Conservation (phyloP, 1,140 invertebrate genomes). For the Calephelis nemesis region DNA sequence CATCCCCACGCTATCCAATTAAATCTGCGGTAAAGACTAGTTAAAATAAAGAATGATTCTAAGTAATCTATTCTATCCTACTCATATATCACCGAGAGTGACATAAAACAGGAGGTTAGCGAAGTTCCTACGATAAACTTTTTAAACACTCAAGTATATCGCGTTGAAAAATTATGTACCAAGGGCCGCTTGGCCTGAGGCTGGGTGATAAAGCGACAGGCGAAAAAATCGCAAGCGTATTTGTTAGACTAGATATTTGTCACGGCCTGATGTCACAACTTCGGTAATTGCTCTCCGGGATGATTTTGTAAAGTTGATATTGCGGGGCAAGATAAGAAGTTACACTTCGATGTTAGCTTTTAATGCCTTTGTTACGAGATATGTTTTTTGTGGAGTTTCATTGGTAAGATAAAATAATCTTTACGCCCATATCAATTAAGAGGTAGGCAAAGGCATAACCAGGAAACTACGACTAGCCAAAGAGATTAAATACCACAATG, state of each 20-base stretch:
- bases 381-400: not conserved
- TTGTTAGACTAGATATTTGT: conserved; percentile 74
- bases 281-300: conserved; percentile 59
- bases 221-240: conserved; percentile 63
- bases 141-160: conserved; percentile 76
- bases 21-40: too few species aligned
- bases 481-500: too few species aligned
- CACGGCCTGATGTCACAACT: conserved; percentile 58
- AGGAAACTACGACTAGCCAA: too few species aligned
- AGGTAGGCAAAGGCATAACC: not conserved
- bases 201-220: conserved; percentile 53
- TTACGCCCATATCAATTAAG: not conserved
- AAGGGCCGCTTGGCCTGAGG: conserved; percentile 61
- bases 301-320: conserved; percentile 31
- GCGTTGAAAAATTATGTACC: conserved; percentile 74
- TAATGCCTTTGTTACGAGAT: conserved; percentile 21
- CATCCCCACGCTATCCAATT: too few species aligned
- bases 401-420: not conserved
- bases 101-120: conserved; percentile 47
- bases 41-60: too few species aligned
- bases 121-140: conserved; percentile 70
- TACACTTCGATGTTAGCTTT: conserved; percentile 21
- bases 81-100: conserved; percentile 63
- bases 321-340: conserved; percentile 21
- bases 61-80: not conserved